These are phyloP conservation scores for Syngnathus rostellatus DNA, from an alignment of 2,797 vertebrate species.

Conservation along the genomic window DNA sequence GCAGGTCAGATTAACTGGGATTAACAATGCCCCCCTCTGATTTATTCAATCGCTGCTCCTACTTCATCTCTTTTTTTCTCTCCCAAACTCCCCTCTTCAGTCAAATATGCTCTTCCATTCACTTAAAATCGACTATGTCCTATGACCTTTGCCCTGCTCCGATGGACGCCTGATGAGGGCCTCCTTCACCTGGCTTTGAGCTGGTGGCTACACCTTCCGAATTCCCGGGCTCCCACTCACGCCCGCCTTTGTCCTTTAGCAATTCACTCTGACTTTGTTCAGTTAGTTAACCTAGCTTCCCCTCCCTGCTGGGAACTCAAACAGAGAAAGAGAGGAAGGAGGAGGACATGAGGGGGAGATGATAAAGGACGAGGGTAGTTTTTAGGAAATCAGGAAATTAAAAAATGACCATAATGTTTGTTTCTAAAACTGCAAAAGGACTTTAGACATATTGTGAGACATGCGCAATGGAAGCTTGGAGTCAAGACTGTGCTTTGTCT, in stretches of 20 bases:
- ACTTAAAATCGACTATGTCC: conserved; percentile 76
- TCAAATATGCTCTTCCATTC: conserved; percentile 63
- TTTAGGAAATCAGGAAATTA: conserved; percentile 21
- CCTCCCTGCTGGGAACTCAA: conserved; percentile 72
- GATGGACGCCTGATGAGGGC: conserved; percentile 58
- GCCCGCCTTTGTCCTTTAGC: conserved; percentile 74
- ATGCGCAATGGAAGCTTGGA: background rate
- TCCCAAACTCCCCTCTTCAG: conserved; percentile 44
- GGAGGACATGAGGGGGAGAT: conserved; percentile 23
- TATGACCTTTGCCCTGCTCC: conserved; percentile 75
- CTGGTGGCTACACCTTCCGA: conserved; percentile 74
- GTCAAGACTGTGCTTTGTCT: background rate
- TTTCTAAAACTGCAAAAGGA: conserved; percentile 12
- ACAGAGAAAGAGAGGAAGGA: conserved; percentile 29
- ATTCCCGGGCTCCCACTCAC: conserved; percentile 71
- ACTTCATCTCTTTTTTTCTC: conserved; percentile 32
- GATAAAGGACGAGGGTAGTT: conserved; percentile 10
- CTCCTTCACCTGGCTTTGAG: conserved; percentile 88
- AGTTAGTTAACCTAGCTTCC: conserved; percentile 92
- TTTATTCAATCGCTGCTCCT: conserved; percentile 45
- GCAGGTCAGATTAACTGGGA: conserved; percentile 17
- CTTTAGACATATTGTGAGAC: conserved; percentile 9
- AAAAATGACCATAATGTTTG: conserved; percentile 15
- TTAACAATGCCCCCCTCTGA: conserved; percentile 16
- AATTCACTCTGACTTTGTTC: conserved; percentile 84